Evolutionary conservation across 2,888 invertebrate species (phyloP), one percentile per base, ranked within the genome.

Genomic region (Vanessa cardui): DNA sequence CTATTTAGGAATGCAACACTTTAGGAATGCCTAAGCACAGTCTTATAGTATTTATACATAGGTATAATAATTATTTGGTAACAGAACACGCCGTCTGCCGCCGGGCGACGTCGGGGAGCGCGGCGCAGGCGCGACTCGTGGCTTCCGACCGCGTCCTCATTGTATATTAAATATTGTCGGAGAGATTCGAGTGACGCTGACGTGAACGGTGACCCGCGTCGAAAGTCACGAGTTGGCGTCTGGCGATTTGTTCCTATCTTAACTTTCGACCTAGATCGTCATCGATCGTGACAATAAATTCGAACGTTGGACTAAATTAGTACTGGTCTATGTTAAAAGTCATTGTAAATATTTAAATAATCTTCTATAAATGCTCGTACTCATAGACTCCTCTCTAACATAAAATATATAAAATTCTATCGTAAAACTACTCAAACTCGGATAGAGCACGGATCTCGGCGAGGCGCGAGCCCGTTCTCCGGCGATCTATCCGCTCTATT

Each of bases 11-110:
- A 74, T 69, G 73, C 68, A 54, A 68, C 76, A 71, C 73, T 75
- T 76, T 75, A 78, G 83, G 83, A 80, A 84, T 79, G 82, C 72
- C 73, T 71, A 58, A 44, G 80, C 74, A 77, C 86, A 87, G 85
- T 86, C 86, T 83, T 81, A 77, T 79, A 78, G 77, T 77, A 77
- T 77, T 76, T 56, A 72, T 75, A 64, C 60, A 12, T 62, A 65
- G 45, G 61, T 77, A 76, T 77, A 74, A 77, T 75, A 76, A 78
- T 78, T 80, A 83, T 82, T 84, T 83, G 84, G 85, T 84, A 82
- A 83, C 83, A 77, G 63, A 26, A 18, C 20, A 7, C 58, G 59
- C 59, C 26, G 26, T 31, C 45, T 6, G 52, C 26, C 26, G 54
- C 46, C 45, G 5, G 15, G 45, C 39, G 52, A 9, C 39, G 39